Evolutionary conservation across 1,140 invertebrate genomes (phyloP), one percentile per base, ranked within the genome.

Genomic region (Ephestia elutella): DNA sequence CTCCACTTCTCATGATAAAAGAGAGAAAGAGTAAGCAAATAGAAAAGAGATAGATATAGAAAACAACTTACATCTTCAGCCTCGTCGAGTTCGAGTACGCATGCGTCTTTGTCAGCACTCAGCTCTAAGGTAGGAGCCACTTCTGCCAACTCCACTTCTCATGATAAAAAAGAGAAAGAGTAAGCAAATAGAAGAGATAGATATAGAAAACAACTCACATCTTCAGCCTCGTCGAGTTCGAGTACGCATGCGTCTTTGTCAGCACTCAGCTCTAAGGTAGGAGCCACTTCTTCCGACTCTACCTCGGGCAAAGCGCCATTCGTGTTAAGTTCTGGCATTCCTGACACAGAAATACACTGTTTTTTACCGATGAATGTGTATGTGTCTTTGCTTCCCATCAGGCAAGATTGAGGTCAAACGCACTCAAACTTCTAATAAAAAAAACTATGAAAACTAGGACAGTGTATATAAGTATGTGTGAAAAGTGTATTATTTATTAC

Each of bases 161-260:
- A n/a, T n/a, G n/a, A n/a, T n/a, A n/a, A n/a, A n/a, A n/a, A n/a
- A n/a, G n/a, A n/a, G n/a, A n/a, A n/a, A 50, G 49, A 11, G 10
- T 21, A 20, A 13, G 20, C 0, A 50, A 19, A 50, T n/a, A n/a
- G n/a, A n/a, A n/a, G n/a, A n/a, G n/a, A n/a, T n/a, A n/a, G n/a
- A 21, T 8, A 21, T 50, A 9, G 21, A 50, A 53, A 13, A 25
- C 1, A n/a, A 68, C 82, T 79, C 55, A 87, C 84, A 59, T 87
- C 84, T 49, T 87, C 84, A 5, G 82, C 78, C 49, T 86, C 84
- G 51, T 87, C 84, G 9, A 86, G 56, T 20, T 86, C 82, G 0
- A 84, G 59, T 0, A 87, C 75, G 57, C 80, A 85, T 1, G 84
- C 77, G 59, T 85, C 84, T 21, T 84, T 82, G 38, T 87, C 84